phyloP scores from a whole-genome alignment of 2,113 vertebrate genomes.

The Scartelaos histophorus region DNA sequence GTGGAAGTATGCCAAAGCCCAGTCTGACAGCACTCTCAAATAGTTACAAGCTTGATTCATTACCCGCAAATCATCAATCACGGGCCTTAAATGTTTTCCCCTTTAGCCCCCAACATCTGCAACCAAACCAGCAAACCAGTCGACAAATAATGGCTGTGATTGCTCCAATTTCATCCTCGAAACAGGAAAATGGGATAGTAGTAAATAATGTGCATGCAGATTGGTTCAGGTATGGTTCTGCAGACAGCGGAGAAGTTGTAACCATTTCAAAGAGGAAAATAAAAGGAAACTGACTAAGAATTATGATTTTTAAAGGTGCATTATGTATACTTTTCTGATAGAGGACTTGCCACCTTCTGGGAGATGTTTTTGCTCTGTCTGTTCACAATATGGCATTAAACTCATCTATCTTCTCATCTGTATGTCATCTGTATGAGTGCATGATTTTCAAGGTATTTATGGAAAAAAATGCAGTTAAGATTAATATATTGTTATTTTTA shows the following conservation, averaged over 20 bases:
- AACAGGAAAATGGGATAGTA: slow-evolving; percentile 31
- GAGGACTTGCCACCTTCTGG: no score
- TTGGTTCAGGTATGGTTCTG: background rate
- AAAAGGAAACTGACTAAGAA: no score
- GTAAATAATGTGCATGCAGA: slow-evolving; percentile 6
- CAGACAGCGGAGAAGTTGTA: background rate
- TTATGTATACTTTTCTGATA: no score
- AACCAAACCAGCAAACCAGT: slow-evolving; percentile 73
- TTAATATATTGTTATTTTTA: no score
- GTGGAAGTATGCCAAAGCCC: slow-evolving; percentile 57
- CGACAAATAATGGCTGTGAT: slow-evolving; percentile 73
- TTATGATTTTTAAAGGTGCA: no score
- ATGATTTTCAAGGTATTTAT: no score
- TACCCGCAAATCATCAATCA: slow-evolving; percentile 82
- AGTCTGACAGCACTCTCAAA: slow-evolving; percentile 74
- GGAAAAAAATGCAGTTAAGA: no score
- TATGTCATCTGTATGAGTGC: no score
- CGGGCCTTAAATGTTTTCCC: slow-evolving; percentile 78
- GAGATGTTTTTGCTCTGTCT: no score
- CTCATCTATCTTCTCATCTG: no score
- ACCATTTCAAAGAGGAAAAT: background rate
- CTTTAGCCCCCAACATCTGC: slow-evolving; percentile 88
- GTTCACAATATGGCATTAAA: no score
- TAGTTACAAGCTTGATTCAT: slow-evolving; percentile 78
- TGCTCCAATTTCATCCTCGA: slow-evolving; percentile 66